These are phyloP conservation scores for Collichthys lucidus DNA, from an alignment of 2,113 vertebrate genomes.

Conservation along the genomic window DNA sequence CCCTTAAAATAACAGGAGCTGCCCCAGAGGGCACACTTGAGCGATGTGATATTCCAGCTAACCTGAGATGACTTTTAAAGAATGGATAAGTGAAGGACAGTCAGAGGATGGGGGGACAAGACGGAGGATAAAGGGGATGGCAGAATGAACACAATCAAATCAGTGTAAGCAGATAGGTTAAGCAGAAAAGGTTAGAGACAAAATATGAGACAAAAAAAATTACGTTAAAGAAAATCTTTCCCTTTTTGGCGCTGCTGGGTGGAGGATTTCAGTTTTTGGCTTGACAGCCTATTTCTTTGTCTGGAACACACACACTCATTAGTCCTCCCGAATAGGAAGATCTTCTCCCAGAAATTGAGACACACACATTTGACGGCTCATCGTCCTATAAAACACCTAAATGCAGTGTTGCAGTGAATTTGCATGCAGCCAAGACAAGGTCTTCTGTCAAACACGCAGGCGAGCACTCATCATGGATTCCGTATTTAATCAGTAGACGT, in stretches of 20 bases:
- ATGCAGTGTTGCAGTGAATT: slow-evolving; percentile 53
- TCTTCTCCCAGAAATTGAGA: slow-evolving; percentile 26
- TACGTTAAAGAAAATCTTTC: background rate
- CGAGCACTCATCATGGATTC: slow-evolving; percentile 70
- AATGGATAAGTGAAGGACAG: slow-evolving; percentile 72
- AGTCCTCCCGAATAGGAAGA: background rate
- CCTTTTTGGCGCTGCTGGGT: background rate
- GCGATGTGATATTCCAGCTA: slow-evolving; percentile 79
- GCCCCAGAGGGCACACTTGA: slow-evolving; percentile 73
- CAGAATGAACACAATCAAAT: slow-evolving; percentile 73
- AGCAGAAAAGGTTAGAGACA: slow-evolving; percentile 73
- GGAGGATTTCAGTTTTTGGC: background rate
- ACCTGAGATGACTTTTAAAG: slow-evolving; percentile 78
- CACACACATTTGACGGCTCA: background rate
- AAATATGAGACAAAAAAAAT: slow-evolving; percentile 43
- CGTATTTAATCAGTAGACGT: slow-evolving; percentile 81
- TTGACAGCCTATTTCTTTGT: background rate
- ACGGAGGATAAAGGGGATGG: slow-evolving; percentile 32
- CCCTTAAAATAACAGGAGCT: slow-evolving; percentile 77
- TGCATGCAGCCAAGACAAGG: slow-evolving; percentile 37
- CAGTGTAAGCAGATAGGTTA: slow-evolving; percentile 70
- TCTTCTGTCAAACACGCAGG: slow-evolving; percentile 58
- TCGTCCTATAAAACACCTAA: slow-evolving; percentile 32
- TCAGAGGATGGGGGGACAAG: slow-evolving; percentile 37
- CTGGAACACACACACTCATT: slow-evolving; percentile 19